Base-by-base conservation (phyloP, 2,888 invertebrate species). In the Drosophila multiciliata region DNA sequence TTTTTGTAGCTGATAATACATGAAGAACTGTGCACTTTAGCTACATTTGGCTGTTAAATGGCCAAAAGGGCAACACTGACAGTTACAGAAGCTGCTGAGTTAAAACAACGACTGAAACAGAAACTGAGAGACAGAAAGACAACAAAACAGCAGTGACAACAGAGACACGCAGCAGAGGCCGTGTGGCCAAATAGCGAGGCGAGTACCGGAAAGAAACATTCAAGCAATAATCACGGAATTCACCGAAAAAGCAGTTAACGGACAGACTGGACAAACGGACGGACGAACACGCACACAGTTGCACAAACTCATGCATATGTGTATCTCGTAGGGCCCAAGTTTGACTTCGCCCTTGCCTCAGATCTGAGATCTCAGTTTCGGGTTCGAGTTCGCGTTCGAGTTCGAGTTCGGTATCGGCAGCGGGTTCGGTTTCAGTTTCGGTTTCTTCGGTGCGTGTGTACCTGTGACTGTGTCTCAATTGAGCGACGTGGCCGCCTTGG, bases 141-240 rank as follows among this genome's bases (percentile, higher is more conserved):
- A 32, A n/a, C 32, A 29, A 9, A 15, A 54, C 42, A 15, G 59
- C n/a, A 52, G 60, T 11, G 53, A 50, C 49, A 36, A 53, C 58
- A 26, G 61, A 52, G 62, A 36, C 26, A 36, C 60, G 45, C 57
- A 64, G 69, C 20, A 45, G 45, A 23, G 45, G 63, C 68, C 72
- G 36, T 54, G 66, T 59, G 75, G 63, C 45, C 55, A 62, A 58
- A 70, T n/a, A 26, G 55, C 61, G 42, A 42, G 60, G 82, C 67
- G 78, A 83, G 75, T 87, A 87, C 90, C 91, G 91, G 89, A 89
- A 89, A 91, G 89, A 90, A 90, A 90, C 84, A 91, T 89, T 89
- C 90, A 86, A 87, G 88, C 91, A 90, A 89, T 91, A 89, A 91
- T 89, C 90, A 90, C 86, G 91, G 90, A 87, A 91, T 89, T 91